Evolutionary conservation across 2,797 vertebrate genomes (phyloP).

Genomic region (Pelodytes ibericus): DNA sequence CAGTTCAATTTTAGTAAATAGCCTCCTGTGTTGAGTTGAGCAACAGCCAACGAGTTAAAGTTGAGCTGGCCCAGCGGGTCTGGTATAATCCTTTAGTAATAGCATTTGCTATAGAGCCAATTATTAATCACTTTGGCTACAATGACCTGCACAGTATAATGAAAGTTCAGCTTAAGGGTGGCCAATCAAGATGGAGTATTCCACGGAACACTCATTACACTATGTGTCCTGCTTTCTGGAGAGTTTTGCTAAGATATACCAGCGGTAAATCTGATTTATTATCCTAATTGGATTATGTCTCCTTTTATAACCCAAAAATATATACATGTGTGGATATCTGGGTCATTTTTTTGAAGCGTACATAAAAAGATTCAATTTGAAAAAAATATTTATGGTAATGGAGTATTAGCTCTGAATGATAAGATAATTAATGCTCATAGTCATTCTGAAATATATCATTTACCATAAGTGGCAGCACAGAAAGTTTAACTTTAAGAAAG

Average conservation of each 20-base stretch:
- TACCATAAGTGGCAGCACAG: not conserved
- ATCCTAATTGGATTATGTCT: not conserved
- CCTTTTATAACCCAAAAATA: not conserved
- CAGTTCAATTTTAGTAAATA: too few relatives aligned
- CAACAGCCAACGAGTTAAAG: too few relatives aligned
- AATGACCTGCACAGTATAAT: not conserved
- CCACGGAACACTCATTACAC: not conserved
- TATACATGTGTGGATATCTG: conserved; percentile 3
- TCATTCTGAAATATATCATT: not conserved
- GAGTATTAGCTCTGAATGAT: not conserved
- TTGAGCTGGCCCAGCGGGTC: too few relatives aligned
- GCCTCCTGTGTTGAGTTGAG: too few relatives aligned
- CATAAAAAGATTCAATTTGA: not conserved
- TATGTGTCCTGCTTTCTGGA: not conserved
- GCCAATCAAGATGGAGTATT: not conserved
- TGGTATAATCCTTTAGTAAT: too few relatives aligned
- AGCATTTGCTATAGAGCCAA: too few relatives aligned
- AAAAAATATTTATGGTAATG: not conserved
- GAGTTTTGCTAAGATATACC: not conserved
- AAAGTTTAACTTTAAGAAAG: not conserved
- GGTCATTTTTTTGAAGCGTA: not conserved
- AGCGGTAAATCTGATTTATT: conserved; percentile 17
- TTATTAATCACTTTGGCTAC: not conserved
- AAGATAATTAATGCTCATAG: too few relatives aligned
- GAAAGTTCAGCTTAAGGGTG: not conserved